Conservation (phyloP, 2,888 invertebrate species). For the Archips crataeganus region DNA sequence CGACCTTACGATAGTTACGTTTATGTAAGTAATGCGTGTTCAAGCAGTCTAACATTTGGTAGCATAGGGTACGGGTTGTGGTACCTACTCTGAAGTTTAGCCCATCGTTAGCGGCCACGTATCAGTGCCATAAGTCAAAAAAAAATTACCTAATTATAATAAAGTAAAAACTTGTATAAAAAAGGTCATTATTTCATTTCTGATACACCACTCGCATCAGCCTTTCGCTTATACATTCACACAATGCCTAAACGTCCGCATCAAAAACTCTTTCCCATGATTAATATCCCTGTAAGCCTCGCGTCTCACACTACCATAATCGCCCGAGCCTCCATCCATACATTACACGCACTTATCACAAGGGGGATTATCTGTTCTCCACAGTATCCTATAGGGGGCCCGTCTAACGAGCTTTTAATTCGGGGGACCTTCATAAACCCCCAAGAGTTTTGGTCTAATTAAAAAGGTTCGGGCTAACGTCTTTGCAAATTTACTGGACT, state of each 20-base stretch:
- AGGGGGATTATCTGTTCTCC: constrained; percentile 41
- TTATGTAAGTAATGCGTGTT: no score
- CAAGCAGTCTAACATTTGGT: no score
- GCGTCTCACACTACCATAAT: constrained; percentile 26
- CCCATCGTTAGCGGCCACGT: no score
- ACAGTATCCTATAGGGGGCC: constrained; percentile 39
- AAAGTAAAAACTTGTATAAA: no score
- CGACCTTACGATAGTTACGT: no score
- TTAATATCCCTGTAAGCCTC: constrained; percentile 9
- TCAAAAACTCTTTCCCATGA: constrained; percentile 8
- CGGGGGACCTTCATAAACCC: constrained; percentile 44
- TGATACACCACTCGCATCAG: neutral
- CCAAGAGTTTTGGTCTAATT: constrained; percentile 38
- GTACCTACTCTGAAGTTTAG: no score
- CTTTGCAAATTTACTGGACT: constrained; percentile 5
- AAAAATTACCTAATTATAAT: no score
- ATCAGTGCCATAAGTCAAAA: no score
- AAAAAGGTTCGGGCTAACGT: constrained; percentile 20
- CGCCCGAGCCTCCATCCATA: constrained; percentile 32
- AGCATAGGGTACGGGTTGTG: no score
- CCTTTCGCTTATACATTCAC: neutral
- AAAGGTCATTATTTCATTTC: no score
- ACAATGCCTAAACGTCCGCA: constrained; percentile 5
- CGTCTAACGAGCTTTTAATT: constrained; percentile 44
- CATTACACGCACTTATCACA: constrained; percentile 30